Base-by-base conservation (phyloP, 2,113 vertebrate species). In the Tragelaphus imberbis region DNA sequence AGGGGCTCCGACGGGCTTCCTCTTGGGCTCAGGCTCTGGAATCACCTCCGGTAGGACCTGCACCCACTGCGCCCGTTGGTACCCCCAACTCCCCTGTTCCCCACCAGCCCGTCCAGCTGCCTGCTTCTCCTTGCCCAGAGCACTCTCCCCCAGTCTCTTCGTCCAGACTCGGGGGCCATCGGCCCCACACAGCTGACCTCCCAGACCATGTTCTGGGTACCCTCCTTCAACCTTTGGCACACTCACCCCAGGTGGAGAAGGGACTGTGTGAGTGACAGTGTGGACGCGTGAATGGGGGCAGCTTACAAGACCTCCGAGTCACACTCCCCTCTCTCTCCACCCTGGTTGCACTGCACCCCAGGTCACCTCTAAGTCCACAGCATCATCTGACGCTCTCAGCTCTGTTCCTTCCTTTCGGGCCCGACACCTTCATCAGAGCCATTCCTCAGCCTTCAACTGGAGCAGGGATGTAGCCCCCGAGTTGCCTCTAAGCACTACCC, bases 41-140 rank as follows among this genome's bases (percentile, higher is more conserved):
- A 77, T 27, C 82, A 9, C 4, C 55, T 47, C 21, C 2, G 6
- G 47, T 15, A 21, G 51, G 51, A 71, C 36, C 1, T 15, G 55
- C 6, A 36, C 17, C 55, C 23, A 16, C 0, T 0, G 1, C 0
- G 59, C 65, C 58, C 56, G 7, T 3, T 1, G 33, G 16, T 3
- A 51, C 30, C 79, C 33, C 36, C 36, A 49, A 2, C 2, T 15
- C 7, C 10, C 14, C 16, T 44, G 49, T 51, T 51, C 21, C 2
- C 49, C 16, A 63, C 33, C 23, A 27, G 40, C 23, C 71, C 1
- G 5, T 23, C 96, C 68, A 36, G 27, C 2, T n/a, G 58, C n/a
- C 47, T 2, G 33, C 16, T 79, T n/a, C 40, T 28, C n/a, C 28
- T 17, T 59, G 94, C 36, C 33, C 61, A 23, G 49, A 61, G 44